These are phyloP conservation scores for Brevimyrus niger DNA, from an alignment of 2,113 vertebrate species.

Conservation along the genomic window DNA sequence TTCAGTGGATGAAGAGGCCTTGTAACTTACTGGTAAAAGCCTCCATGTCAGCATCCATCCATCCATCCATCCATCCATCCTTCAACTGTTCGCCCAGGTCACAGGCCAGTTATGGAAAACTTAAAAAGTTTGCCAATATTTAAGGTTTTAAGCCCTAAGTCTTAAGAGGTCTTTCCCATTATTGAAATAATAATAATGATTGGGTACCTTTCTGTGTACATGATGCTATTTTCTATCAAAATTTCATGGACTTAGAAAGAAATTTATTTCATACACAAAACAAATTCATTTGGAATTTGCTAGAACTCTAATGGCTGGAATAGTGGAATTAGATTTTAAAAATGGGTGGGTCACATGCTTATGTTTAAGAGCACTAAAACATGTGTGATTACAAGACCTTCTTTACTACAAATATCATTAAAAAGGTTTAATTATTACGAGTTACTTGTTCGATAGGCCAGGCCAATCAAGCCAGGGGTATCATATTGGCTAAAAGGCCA, in stretches of 20 bases:
- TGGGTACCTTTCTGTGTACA: not conserved
- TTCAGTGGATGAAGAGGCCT: not conserved
- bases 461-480: not conserved
- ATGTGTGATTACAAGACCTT: not conserved
- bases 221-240: not conserved
- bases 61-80: not conserved
- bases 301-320: not conserved
- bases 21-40: not conserved
- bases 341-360: not conserved
- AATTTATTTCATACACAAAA: not conserved
- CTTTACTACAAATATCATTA: not conserved
- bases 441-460: not conserved
- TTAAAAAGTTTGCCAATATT: not conserved
- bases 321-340: not conserved
- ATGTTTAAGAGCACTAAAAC: not conserved
- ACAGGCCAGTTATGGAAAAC: not conserved
- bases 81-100: not conserved
- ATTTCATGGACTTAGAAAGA: not conserved
- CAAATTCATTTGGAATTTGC: not conserved
- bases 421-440: not conserved
- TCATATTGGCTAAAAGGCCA: not conserved
- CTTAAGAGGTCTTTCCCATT: not conserved
- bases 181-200: not conserved
- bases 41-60: not conserved
- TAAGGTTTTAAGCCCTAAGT: not conserved